Percentiles rank a stretch among this genome's conserved stretches.
phyloP scores from a whole-genome alignment of 2,888 invertebrate species.

The Sisyra terminalis region DNA sequence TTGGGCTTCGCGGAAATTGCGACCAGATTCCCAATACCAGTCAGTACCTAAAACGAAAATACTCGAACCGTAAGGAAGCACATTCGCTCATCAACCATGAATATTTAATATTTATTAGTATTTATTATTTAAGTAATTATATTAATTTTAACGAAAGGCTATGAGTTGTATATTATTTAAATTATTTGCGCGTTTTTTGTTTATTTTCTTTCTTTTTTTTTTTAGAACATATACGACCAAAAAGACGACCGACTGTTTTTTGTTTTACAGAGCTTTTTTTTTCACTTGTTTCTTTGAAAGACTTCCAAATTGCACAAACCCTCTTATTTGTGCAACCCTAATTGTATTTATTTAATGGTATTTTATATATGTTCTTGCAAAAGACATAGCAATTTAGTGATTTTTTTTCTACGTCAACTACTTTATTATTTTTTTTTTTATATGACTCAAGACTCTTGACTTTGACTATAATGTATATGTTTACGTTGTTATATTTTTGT shows the following conservation, averaged over 20 bases:
- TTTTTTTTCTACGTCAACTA: constrained; percentile 13
- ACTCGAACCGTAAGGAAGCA: not conserved
- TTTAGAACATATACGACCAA: not conserved
- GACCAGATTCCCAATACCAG: not conserved
- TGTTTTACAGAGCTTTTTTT: not conserved
- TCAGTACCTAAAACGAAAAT: constrained; percentile 6
- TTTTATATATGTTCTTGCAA: not conserved
- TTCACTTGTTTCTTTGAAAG: not conserved
- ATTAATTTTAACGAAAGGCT: too few relatives aligned
- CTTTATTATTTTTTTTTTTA: constrained; percentile 13
- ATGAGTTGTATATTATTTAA: not conserved
- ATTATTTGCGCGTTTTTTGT: not conserved
- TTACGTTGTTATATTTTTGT: constrained; percentile 6
- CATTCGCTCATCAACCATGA: too few relatives aligned
- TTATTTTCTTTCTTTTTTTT: not conserved
- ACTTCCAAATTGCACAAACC: not conserved
- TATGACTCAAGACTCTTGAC: constrained; percentile 10
- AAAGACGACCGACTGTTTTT: not conserved
- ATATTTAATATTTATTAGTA: too few relatives aligned
- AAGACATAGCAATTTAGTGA: constrained; percentile 11
- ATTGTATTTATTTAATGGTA: constrained; percentile 1
- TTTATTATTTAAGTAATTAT: too few relatives aligned
- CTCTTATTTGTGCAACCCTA: not conserved
- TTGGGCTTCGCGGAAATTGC: too few relatives aligned
- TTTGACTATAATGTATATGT: constrained; percentile 8